Evolutionary conservation across 2,113 vertebrate species (phyloP).

Genomic region (Todiramphus chloris): DNA sequence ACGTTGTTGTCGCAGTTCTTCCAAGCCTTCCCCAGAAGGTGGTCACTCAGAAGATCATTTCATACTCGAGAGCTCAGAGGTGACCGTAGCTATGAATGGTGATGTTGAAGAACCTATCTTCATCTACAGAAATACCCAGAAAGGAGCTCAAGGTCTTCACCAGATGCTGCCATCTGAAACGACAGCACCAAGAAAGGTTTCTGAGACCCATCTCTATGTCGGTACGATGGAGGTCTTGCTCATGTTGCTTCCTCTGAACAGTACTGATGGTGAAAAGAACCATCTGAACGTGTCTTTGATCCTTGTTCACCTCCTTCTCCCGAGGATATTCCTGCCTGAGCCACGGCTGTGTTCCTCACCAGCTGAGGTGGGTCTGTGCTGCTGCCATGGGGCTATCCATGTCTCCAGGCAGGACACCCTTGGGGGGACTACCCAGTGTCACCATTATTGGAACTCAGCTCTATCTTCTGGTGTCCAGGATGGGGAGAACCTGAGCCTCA

Average conservation of each 20-base stretch:
- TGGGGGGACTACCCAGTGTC: background rate
- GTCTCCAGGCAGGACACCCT: background rate
- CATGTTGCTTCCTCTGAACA: background rate
- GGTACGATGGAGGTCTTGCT: background rate
- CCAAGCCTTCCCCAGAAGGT: background rate
- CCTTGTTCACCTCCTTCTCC: background rate
- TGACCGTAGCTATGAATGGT: background rate
- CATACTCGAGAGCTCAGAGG: background rate
- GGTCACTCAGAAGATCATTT: background rate
- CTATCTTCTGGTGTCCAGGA: background rate
- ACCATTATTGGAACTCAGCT: background rate
- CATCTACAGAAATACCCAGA: background rate
- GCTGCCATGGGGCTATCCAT: background rate
- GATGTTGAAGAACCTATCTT: background rate
- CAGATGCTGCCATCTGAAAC: background rate
- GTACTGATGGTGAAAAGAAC: background rate
- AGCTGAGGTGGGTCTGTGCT: background rate
- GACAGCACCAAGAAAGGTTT: background rate
- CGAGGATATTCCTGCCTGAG: background rate
- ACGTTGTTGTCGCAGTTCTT: background rate
- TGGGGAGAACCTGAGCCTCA: background rate
- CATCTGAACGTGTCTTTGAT: background rate
- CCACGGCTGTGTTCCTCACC: background rate
- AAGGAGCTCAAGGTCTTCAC: background rate
- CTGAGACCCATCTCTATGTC: background rate